phyloP scores from a whole-genome alignment of 2,797 vertebrate genomes.

The Anabacerthia variegaticeps region DNA sequence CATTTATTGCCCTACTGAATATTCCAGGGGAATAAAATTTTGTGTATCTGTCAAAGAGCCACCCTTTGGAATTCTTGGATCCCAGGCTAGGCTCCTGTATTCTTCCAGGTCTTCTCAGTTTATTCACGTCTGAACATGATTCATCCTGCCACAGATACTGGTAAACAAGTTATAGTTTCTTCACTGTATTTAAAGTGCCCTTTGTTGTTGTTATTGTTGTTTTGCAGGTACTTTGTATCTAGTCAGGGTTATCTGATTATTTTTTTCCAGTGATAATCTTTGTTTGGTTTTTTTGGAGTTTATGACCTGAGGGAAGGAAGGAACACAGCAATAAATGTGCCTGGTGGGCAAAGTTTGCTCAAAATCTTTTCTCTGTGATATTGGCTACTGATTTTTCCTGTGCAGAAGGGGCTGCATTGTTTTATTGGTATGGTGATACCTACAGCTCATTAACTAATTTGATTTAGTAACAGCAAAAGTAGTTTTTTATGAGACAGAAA shows the following conservation, averaged over 20 bases:
- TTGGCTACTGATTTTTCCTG: not conserved
- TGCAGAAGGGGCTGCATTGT: not conserved
- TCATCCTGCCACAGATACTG: not conserved
- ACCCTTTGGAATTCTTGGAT: not conserved
- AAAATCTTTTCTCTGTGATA: not conserved
- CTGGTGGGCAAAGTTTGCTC: not conserved
- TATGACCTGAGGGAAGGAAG: not conserved
- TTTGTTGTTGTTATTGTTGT: not conserved
- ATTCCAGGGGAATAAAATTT: not conserved
- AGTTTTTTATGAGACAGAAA: not conserved
- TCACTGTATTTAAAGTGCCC: not conserved
- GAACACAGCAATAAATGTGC: not conserved
- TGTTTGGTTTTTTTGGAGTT: not conserved
- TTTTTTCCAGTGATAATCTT: not conserved
- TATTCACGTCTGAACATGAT: not conserved
- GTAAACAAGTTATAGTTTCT: not conserved
- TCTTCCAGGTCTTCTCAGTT: not conserved
- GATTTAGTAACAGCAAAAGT: not conserved
- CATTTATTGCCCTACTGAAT: not conserved
- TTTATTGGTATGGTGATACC: not conserved
- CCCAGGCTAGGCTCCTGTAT: not conserved
- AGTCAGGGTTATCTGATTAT: not conserved
- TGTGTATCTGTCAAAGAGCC: not conserved
- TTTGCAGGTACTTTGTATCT: not conserved
- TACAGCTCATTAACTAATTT: not conserved